Evolutionary conservation across 2,888 invertebrate genomes (phyloP).

Genomic region (Thera britannica): DNA sequence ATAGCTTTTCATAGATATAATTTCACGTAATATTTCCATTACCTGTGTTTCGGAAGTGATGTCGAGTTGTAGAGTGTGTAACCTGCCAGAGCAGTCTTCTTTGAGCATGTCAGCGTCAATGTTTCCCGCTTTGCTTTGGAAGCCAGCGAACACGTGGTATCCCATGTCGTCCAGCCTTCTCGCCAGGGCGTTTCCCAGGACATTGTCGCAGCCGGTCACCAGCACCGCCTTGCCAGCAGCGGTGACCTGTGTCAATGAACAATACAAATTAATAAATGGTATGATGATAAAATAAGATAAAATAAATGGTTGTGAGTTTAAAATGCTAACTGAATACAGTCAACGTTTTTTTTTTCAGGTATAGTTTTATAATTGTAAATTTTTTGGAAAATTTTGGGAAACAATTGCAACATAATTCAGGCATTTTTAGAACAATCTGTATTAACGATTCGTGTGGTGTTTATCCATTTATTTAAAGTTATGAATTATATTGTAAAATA

Average conservation of each 20-base stretch:
- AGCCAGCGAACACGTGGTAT: slow-evolving; percentile 95
- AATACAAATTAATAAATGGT: not conserved
- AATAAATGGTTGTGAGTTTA: too few species aligned
- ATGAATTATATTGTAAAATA: not conserved
- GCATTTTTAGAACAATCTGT: too few species aligned
- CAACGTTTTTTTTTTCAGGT: too few species aligned
- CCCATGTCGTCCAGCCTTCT: slow-evolving; percentile 92
- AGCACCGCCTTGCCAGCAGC: slow-evolving; percentile 93
- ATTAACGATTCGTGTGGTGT: too few species aligned
- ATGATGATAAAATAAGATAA: too few species aligned
- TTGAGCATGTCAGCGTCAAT: slow-evolving; percentile 90
- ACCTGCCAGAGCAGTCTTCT: slow-evolving; percentile 90
- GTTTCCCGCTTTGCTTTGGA: slow-evolving; percentile 87
- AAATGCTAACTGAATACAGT: too few species aligned
- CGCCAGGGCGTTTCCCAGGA: slow-evolving; percentile 90
- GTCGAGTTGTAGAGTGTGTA: slow-evolving; percentile 91
- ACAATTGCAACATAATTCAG: too few species aligned
- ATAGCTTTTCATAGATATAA: slow-evolving; percentile 3
- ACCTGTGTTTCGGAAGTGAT: slow-evolving; percentile 91
- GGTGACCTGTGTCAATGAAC: slow-evolving; percentile 85
- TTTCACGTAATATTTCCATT: slow-evolving; percentile 10
- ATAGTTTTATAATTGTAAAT: too few species aligned
- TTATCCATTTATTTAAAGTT: too few species aligned
- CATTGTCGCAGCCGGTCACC: slow-evolving; percentile 93
- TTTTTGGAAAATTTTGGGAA: too few species aligned